Evolutionary conservation across 1,140 invertebrate genomes (phyloP).

Genomic region (Trachymyrmex cornetzi): DNA sequence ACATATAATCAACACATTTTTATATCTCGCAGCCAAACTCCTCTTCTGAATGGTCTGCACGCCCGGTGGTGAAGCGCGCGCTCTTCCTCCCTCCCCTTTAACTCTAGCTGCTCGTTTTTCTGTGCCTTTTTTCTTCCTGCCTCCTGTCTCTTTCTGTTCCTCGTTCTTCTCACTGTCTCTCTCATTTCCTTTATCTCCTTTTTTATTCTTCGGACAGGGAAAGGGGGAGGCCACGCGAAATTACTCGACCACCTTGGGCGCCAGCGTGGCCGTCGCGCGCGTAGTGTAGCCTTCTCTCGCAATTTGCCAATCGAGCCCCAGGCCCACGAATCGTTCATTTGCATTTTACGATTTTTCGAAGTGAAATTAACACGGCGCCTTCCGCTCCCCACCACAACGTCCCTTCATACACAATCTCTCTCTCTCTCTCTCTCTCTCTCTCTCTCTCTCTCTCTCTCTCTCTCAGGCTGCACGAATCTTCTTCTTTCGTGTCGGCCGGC

Average conservation of each 20-base stretch:
- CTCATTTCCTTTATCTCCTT: constrained; percentile 9
- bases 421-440: not conserved
- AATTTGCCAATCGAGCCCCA: constrained; percentile 85
- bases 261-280: constrained; percentile 79
- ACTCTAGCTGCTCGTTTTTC: constrained; percentile 43
- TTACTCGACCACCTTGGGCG: constrained; percentile 87
- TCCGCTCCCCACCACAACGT: constrained; percentile 46
- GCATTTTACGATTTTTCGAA: constrained; percentile 86
- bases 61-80: constrained; percentile 73
- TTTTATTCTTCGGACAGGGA: constrained; percentile 41
- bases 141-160: constrained; percentile 33
- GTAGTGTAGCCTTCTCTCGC: constrained; percentile 81
- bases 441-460: constrained; percentile 22
- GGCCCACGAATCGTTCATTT: constrained; percentile 81
- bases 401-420: not conserved
- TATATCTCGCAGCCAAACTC: constrained; percentile 85
- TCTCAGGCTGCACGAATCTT: not conserved
- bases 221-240: constrained; percentile 79
- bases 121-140: constrained; percentile 26
- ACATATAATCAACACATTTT: constrained; percentile 87
- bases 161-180: constrained; percentile 48
- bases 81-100: constrained; percentile 48
- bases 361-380: constrained; percentile 83
- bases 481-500: constrained; percentile 31
- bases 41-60: constrained; percentile 83